A percentile compares a stretch with the other conserved stretches of the same genome.
phyloP scores from a whole-genome alignment of 2,113 vertebrate species.

The Eptesicus fuscus region DNA sequence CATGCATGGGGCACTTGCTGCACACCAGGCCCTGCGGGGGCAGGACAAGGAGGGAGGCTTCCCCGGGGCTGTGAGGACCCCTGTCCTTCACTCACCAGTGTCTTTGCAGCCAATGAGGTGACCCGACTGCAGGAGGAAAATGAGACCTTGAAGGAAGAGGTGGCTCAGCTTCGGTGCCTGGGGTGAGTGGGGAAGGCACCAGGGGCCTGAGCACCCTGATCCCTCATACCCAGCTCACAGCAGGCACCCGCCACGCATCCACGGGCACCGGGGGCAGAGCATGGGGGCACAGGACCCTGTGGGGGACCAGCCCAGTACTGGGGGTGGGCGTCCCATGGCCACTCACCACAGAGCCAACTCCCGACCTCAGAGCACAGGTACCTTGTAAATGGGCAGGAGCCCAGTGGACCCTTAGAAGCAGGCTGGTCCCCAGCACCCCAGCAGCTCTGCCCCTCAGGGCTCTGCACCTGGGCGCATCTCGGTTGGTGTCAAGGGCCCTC shows the following conservation, averaged over 20 bases:
- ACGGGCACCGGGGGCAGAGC: not conserved
- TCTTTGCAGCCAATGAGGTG: slow-evolving; percentile 79
- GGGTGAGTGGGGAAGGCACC: slow-evolving; percentile 72
- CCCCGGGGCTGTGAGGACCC: not conserved
- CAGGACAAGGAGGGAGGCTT: not conserved
- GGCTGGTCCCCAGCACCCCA: not conserved
- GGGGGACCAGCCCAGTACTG: not conserved
- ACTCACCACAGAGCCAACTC: not conserved
- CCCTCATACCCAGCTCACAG: not conserved
- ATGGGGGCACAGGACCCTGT: fast-evolving
- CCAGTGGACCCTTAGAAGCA: fast-evolving
- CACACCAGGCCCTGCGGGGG: not conserved
- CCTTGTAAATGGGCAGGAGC: not conserved
- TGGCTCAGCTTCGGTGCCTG: slow-evolving; percentile 71
- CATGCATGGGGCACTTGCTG: not conserved
- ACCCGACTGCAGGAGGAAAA: slow-evolving; percentile 83
- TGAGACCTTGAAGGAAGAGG: slow-evolving; percentile 78
- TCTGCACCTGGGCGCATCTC: not conserved
- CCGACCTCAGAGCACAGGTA: not conserved
- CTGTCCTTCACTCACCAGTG: not conserved
- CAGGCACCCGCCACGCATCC: fast-evolving
- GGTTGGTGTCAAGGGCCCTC: fast-evolving
- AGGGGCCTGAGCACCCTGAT: fast-evolving
- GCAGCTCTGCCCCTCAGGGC: not conserved
- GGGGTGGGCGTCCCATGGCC: not conserved